Conservation (phyloP, 2,888 invertebrate species). For the Pollenia angustigena region DNA sequence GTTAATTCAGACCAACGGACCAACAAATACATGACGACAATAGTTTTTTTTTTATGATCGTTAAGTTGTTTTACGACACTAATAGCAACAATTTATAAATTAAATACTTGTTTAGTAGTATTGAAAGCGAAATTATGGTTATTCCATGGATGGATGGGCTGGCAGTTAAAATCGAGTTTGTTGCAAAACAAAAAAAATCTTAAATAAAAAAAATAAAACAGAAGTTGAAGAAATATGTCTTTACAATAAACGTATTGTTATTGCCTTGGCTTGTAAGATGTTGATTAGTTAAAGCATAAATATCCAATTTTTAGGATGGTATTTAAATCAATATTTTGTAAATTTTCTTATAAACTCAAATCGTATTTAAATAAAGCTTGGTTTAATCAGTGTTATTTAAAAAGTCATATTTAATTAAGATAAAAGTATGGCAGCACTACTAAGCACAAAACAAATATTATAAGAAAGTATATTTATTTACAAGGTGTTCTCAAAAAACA, state of each 20-base stretch:
- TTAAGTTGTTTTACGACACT: constrained; percentile 60
- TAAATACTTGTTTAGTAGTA: constrained; percentile 53
- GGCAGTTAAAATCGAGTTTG: neutral
- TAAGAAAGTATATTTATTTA: no score
- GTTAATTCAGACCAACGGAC: constrained; percentile 18
- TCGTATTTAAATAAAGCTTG: no score
- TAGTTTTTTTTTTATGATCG: constrained; percentile 48
- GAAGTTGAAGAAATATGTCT: neutral
- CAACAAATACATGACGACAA: constrained; percentile 1
- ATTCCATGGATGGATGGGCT: neutral
- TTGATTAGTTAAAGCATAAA: constrained; percentile 7
- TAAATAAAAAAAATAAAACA: neutral
- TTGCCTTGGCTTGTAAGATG: constrained; percentile 10
- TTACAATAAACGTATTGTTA: neutral
- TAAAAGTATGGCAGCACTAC: no score
- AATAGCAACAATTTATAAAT: constrained; percentile 59
- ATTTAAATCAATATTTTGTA: no score
- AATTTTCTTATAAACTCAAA: no score
- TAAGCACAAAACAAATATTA: no score
- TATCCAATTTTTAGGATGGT: no score
- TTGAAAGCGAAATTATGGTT: constrained; percentile 44
- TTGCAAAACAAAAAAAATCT: neutral
- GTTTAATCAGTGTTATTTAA: no score
- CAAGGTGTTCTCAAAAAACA: no score
- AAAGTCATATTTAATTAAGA: no score